Evolutionary conservation across 2,113 vertebrate genomes (phyloP), one percentile per base, ranked within the genome.

Genomic region (Pseudonaja textilis): DNA sequence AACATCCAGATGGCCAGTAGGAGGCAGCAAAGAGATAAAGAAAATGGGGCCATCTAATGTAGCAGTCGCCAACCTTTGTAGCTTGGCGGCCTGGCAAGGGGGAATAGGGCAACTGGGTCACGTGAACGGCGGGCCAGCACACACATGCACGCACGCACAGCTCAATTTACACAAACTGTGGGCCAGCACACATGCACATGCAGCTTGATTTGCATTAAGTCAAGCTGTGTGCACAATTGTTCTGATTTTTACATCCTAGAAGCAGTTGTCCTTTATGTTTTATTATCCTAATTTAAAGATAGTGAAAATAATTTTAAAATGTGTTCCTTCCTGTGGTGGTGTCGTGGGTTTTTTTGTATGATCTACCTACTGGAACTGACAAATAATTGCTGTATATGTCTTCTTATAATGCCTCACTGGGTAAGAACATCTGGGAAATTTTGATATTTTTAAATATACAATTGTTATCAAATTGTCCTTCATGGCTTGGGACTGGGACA

Each of bases 251-350:
- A 39, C 6, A 20, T 3, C 69, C 69, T 20, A n/a, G 16, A 81
- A 34, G 34, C 69, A 39, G 5, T 81, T 39, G 69, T 8, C n/a
- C 69, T 81, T 39, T 81, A 39, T 39, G 69, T 90, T 45, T 54
- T 18, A 74, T n/a, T 92, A 34, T 59, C 54, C 81, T 52, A 93
- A 59, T 85, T 85, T 61, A 25, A 86, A 26, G 4, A 39, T 47
- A n/a, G 18, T 6, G 3, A 39, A 97, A 93, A 87, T 88, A 18
- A 56, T 39, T 88, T 88, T 29, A 88, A 88, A 39, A 39, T 56
- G 20, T 89, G 10, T 57, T 57, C n/a, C n/a, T 74, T 74, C 64
- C n/a, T 74, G 26, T 64, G 26, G 10, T 29, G 61, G 9, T 64
- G 3, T 50, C 1, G 8, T 50, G 11, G 18, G 34, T 74, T 74